Evolutionary conservation across 2,113 vertebrate genomes (phyloP).

Genomic region (Ranitomeya imitator): DNA sequence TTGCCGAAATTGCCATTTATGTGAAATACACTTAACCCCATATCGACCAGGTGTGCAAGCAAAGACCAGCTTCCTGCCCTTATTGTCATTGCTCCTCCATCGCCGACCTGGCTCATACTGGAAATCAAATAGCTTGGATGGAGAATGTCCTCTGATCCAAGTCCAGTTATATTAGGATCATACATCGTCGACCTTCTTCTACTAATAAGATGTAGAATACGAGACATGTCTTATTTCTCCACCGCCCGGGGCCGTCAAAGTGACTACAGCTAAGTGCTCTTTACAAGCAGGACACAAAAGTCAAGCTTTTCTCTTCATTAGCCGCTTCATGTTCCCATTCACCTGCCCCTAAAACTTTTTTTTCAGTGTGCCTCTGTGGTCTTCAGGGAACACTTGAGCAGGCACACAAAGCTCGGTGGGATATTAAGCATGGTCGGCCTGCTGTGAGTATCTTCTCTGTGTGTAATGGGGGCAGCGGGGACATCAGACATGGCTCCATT

Average conservation of each 20-base stretch:
- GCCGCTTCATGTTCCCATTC: neutral
- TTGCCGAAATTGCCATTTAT: slow-evolving; percentile 30
- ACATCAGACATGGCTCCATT: slow-evolving; percentile 33
- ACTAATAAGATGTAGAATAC: neutral
- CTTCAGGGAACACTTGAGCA: slow-evolving; percentile 40
- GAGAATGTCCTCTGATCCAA: neutral
- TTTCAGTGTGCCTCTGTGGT: neutral
- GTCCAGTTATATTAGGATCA: slow-evolving; percentile 3
- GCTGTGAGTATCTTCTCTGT: slow-evolving; percentile 33
- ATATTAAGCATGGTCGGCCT: slow-evolving; percentile 29
- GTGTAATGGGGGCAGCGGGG: slow-evolving; percentile 29
- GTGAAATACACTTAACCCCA: slow-evolving; percentile 35
- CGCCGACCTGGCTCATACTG: neutral
- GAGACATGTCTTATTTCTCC: neutral
- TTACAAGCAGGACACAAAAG: slow-evolving; percentile 4
- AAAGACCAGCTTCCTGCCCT: neutral
- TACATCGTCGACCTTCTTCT: slow-evolving; percentile 9
- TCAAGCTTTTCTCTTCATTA: slow-evolving; percentile 4
- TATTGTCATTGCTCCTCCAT: neutral
- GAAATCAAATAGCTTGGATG: neutral
- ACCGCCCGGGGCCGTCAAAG: neutral
- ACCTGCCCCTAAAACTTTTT: slow-evolving; percentile 34
- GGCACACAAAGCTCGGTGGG: slow-evolving; percentile 2
- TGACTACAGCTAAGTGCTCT: neutral
- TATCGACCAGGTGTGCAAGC: neutral